Base-by-base conservation (phyloP, 2,113 vertebrate species). In the Hassar affinis region DNA sequence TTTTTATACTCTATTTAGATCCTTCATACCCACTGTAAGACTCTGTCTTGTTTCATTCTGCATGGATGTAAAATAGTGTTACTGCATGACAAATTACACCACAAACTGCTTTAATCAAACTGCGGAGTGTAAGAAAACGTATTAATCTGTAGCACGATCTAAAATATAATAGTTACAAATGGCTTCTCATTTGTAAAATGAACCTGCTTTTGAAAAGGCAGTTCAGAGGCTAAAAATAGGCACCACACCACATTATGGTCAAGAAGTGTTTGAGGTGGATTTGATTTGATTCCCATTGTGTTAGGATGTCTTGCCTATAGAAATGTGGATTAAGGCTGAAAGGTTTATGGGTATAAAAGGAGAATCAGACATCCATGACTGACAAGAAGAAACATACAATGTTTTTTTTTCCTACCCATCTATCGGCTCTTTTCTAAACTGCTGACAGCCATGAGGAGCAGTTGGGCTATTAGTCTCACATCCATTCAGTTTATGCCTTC, bases 401-500 rank as follows among this genome's bases (percentile, higher is more conserved):
- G 17, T 33, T 72, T 72, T 72, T 51, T 33, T 4, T 49, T 27
- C 22, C 3, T 18, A 47, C 4, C 8, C n/a, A 4, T 45, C 49
- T 77, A 75, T 54, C 59, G 54, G 59, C 68, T 74, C n/a, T 57
- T 69, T 59, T 71, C 82, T 14, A 71, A 78, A 69, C 45, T 0
- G 38, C 51, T 84, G 75, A 78, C 82, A 78, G 74, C 45, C 61
- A 6, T 64, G 35, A 61, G n/a, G 51, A 78, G 51, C 49, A 45
- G 49, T 61, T 57, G 64, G 82, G n/a, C 18, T 42, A 54, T 69
- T 84, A n/a, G 17, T 71, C 79, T 47, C 35, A 59, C 71, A 78
- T 79, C 76, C 62, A 84, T 78, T 69, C 42, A 66, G 54, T n/a
- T 59, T 71, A 69, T 79, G 54, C n/a, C 18, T 71, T 71, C 76